Percentiles rank a stretch among this genome's conserved stretches.
phyloP scores from a whole-genome alignment of 2,113 vertebrate species.

The Clarias magur region DNA sequence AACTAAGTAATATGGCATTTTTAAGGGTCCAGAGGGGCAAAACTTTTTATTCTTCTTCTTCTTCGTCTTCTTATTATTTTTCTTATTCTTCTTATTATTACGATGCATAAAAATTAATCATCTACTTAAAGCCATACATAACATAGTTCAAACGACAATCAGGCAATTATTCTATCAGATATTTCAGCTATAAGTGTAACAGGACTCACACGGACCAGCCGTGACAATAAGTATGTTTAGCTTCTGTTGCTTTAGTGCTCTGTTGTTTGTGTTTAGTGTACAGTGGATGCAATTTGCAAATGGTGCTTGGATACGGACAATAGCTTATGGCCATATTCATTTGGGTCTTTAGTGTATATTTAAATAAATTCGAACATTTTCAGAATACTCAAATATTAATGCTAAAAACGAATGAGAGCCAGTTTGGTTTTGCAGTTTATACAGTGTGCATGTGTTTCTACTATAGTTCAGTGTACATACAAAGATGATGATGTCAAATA shows the following conservation, averaged over 20 bases:
- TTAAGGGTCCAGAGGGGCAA: background rate
- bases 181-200: background rate
- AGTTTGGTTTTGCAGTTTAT: background rate
- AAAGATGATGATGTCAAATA: no score
- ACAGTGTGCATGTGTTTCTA: no score
- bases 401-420: background rate
- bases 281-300: background rate
- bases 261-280: constrained; percentile 5
- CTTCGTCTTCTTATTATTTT: background rate
- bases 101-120: background rate
- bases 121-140: background rate
- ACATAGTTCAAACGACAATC: background rate
- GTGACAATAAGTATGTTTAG: no score
- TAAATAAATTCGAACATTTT: background rate
- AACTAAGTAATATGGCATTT: background rate
- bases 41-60: background rate
- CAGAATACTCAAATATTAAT: background rate
- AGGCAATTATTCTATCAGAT: background rate
- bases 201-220: no score
- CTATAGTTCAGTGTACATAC: no score
- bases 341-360: background rate
- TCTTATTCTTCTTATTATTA: background rate
- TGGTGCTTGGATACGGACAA: background rate
- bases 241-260: background rate
- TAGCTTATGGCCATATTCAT: background rate